A percentile compares a stretch with the other conserved stretches of the same genome.
Evolutionary conservation across 2,797 vertebrate species (phyloP).

Genomic region (Peromyscus eremicus): DNA sequence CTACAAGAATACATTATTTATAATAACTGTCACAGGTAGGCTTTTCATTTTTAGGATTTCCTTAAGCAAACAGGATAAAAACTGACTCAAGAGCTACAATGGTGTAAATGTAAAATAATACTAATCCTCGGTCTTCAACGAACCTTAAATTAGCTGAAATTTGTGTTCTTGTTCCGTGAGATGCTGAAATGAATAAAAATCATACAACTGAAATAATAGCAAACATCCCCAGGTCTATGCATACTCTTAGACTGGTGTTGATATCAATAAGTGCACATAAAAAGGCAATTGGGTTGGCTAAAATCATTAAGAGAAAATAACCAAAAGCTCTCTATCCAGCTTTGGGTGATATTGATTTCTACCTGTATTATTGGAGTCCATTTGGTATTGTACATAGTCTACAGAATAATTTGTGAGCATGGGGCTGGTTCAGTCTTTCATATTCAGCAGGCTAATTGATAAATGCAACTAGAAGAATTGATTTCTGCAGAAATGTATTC

Average conservation of each 20-base stretch:
- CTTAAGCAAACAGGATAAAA: slow-evolving; percentile 60
- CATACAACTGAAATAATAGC: slow-evolving; percentile 19
- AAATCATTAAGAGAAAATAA: slow-evolving; percentile 49
- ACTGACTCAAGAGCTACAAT: neutral
- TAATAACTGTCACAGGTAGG: slow-evolving; percentile 65
- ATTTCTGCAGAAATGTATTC: slow-evolving; percentile 6
- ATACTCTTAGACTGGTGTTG: neutral
- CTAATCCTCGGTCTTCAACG: slow-evolving; percentile 24
- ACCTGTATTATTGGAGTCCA: slow-evolving; percentile 59
- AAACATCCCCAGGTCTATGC: neutral
- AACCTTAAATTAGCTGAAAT: neutral
- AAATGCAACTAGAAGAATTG: slow-evolving; percentile 51
- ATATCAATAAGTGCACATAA: slow-evolving; percentile 32
- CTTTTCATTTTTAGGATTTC: slow-evolving; percentile 71
- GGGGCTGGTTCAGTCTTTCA: slow-evolving; percentile 59
- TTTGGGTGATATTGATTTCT: slow-evolving; percentile 71
- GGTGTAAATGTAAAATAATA: slow-evolving; percentile 12
- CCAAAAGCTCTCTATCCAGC: slow-evolving; percentile 6
- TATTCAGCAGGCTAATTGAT: neutral
- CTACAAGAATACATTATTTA: slow-evolving; percentile 76
- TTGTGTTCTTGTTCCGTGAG: slow-evolving; percentile 39
- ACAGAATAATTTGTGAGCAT: slow-evolving; percentile 43
- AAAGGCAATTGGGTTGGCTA: slow-evolving; percentile 49
- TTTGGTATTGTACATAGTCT: slow-evolving; percentile 55
- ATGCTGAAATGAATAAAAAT: neutral